Evolutionary conservation across 2,797 vertebrate genomes (phyloP).

Genomic region (Oryzias dopingdopingensis): DNA sequence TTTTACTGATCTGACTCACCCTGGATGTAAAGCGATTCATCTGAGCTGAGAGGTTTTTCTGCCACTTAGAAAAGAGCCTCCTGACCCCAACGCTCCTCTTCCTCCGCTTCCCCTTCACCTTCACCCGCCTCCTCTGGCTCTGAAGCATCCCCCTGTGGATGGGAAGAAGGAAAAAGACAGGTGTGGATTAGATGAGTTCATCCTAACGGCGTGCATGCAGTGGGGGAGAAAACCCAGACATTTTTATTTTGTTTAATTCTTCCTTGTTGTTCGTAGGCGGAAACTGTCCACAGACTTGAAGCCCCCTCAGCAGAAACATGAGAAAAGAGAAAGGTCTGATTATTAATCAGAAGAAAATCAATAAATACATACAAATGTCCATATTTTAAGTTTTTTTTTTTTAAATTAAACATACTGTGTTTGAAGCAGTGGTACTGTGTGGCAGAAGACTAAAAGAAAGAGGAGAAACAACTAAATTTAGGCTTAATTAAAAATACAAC

Average conservation of each 20-base stretch:
- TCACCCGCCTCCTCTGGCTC: constrained; percentile 64
- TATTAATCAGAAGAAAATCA: constrained; percentile 7
- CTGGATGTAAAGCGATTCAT: constrained; percentile 10
- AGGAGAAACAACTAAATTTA: too few relatives aligned
- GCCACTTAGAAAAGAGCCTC: constrained; percentile 74
- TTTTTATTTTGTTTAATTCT: constrained; percentile 10
- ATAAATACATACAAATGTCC: not conserved
- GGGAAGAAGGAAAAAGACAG: constrained; percentile 76
- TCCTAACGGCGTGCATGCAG: constrained; percentile 14
- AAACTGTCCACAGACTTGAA: constrained; percentile 70
- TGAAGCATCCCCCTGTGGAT: constrained; percentile 66
- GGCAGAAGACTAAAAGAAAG: too few relatives aligned
- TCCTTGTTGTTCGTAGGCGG: constrained; percentile 61
- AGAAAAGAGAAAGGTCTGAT: constrained; percentile 77
- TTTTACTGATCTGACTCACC: constrained; percentile 1
- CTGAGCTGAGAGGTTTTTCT: constrained; percentile 34
- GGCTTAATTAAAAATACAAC: too few relatives aligned
- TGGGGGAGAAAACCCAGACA: not conserved
- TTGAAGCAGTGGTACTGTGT: too few relatives aligned
- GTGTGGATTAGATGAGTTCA: constrained; percentile 54
- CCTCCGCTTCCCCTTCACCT: constrained; percentile 75
- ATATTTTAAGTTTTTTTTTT: too few relatives aligned
- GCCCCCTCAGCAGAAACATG: constrained; percentile 57
- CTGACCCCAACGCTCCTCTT: constrained; percentile 72
- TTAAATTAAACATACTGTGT: too few relatives aligned